Evolutionary conservation across 2,113 vertebrate genomes (phyloP).

Genomic region (Prietella phreatophila): DNA sequence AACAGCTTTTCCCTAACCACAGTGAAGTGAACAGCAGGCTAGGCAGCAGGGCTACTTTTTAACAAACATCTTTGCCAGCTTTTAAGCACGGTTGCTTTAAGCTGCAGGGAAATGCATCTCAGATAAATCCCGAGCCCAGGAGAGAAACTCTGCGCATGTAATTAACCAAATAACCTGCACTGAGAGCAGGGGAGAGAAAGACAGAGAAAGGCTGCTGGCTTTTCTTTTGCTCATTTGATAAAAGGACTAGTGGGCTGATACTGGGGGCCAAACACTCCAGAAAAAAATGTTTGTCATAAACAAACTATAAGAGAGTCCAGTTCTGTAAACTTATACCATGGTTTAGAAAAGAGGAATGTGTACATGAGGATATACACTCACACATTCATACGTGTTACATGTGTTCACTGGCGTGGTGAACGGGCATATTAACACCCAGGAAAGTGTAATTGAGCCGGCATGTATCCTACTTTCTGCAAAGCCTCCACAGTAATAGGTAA

Average conservation of each 20-base stretch:
- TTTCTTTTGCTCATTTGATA: neutral
- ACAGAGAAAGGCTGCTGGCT: neutral
- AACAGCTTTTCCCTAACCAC: conserved; percentile 15
- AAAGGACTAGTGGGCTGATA: neutral
- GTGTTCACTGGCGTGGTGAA: conserved; percentile 13
- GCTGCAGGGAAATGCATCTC: conserved; percentile 9
- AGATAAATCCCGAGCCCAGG: conserved; percentile 16
- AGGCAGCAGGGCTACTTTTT: conserved; percentile 25
- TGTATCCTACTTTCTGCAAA: conserved; percentile 45
- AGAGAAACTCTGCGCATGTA: conserved; percentile 8
- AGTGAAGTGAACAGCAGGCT: neutral
- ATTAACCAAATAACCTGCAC: conserved; percentile 31
- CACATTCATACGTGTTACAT: neutral
- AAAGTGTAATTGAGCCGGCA: conserved; percentile 47
- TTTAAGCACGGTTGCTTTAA: conserved; percentile 19
- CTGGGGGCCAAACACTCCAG: neutral
- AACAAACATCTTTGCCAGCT: conserved; percentile 35
- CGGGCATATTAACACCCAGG: conserved; percentile 23
- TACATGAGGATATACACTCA: neutral
- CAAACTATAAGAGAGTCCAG: neutral
- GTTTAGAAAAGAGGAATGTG: conserved; percentile 7
- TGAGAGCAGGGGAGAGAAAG: neutral
- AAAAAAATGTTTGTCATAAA: neutral
- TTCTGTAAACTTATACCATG: neutral
- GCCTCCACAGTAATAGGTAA: conserved; percentile 42